A percentile compares a stretch with the other conserved stretches of the same genome.
phyloP scores from a whole-genome alignment of 2,113 vertebrate genomes.

The Pitta sordida region DNA sequence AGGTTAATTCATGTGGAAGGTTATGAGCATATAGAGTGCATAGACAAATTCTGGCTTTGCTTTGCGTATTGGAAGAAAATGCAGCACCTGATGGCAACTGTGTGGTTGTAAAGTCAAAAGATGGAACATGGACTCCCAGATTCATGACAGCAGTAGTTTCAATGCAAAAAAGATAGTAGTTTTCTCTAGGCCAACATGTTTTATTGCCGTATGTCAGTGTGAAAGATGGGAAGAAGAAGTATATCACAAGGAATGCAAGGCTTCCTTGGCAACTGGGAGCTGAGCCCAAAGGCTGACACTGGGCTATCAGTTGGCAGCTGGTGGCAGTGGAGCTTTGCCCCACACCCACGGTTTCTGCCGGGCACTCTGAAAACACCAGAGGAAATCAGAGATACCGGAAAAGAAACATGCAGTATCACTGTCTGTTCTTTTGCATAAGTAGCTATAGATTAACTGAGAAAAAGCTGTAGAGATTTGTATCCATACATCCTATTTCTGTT shows the following conservation, averaged over 20 bases:
- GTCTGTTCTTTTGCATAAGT: not conserved
- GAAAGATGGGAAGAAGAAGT: not conserved
- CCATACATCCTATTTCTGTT: not conserved
- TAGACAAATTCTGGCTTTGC: not conserved
- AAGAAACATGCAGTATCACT: not conserved
- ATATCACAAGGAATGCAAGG: not conserved
- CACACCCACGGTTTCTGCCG: not conserved
- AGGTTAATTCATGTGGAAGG: not conserved
- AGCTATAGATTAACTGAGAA: not conserved
- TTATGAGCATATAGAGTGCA: not conserved
- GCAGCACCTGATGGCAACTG: not conserved
- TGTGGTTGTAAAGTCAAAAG: not conserved
- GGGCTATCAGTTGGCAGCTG: not conserved
- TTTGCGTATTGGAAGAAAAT: not conserved
- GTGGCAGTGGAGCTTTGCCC: not conserved
- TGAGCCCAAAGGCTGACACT: not conserved
- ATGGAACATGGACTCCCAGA: not conserved
- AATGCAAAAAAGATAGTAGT: not conserved
- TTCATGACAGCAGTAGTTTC: not conserved
- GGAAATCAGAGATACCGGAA: not conserved
- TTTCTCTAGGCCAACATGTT: not conserved
- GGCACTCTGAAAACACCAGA: not conserved
- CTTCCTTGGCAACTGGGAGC: not conserved
- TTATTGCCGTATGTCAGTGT: not conserved
- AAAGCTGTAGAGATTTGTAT: not conserved